These are phyloP conservation scores for Ectemnius lituratus DNA, from an alignment of 2,888 invertebrate genomes.

Conservation along the genomic window DNA sequence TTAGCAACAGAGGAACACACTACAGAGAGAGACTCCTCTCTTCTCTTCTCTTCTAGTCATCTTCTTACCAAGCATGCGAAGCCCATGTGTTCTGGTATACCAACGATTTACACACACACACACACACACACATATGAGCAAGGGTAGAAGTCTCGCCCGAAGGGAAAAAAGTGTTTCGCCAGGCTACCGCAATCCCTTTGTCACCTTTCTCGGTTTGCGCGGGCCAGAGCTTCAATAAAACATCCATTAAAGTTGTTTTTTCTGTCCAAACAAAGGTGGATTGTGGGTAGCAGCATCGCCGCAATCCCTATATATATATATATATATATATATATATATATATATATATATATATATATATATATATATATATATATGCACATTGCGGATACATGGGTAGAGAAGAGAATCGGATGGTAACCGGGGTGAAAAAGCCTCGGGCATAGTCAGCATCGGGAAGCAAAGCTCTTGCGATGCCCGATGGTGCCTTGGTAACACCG, in stretches of 20 bases:
- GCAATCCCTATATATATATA: neutral
- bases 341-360: too few relatives aligned
- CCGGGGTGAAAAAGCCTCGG: neutral
- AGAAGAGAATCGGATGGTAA: neutral
- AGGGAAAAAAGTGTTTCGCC: neutral
- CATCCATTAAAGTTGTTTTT: constrained; percentile 5
- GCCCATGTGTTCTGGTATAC: too few relatives aligned
- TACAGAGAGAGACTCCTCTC: neutral
- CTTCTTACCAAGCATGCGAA: neutral
- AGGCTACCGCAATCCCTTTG: neutral
- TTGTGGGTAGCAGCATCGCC: neutral
- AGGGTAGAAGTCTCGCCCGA: too few relatives aligned
- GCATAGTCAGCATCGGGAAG: neutral
- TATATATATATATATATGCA: too few relatives aligned
- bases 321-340: too few relatives aligned
- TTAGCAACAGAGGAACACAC: neutral
- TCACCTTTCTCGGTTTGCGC: neutral
- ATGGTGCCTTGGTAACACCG: neutral
- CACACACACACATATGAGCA: too few relatives aligned
- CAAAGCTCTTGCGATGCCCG: neutral
- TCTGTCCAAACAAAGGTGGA: constrained; percentile 2
- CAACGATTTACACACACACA: too few relatives aligned
- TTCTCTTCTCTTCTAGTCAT: neutral
- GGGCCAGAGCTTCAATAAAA: neutral
- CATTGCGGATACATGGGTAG: too few relatives aligned